These are phyloP conservation scores for Lasioglossum villosulum DNA, from an alignment of 2,888 invertebrate genomes.

Conservation along the genomic window DNA sequence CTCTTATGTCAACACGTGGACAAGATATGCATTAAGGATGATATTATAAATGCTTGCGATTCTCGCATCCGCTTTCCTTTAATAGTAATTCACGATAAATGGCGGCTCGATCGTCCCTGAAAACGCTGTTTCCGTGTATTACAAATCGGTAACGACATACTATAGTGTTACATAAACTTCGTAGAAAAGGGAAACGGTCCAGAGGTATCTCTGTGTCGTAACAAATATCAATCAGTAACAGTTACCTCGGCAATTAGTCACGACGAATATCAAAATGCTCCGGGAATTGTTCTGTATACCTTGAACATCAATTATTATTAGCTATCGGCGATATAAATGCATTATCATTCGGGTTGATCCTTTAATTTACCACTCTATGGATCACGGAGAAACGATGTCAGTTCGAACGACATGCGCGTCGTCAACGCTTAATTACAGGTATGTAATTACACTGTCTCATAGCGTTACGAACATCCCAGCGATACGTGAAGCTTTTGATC, in stretches of 20 bases:
- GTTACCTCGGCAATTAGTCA: conserved; percentile 22
- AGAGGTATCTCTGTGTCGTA: conserved; percentile 22
- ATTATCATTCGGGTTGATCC: not conserved
- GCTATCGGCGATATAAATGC: conserved; percentile 23
- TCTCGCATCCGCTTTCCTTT: conserved; percentile 13
- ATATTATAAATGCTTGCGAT: not conserved
- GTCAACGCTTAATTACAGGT: not conserved
- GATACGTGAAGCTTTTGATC: conserved; percentile 36
- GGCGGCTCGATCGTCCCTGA: not conserved
- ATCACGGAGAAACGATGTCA: conserved; percentile 7
- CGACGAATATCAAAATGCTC: conserved; percentile 26
- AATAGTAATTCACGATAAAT: conserved; percentile 8
- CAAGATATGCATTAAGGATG: conserved; percentile 22
- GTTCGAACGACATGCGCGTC: not conserved
- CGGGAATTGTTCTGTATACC: not conserved
- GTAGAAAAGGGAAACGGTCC: conserved; percentile 19
- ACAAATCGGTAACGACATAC: conserved; percentile 22
- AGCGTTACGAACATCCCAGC: conserved; percentile 7
- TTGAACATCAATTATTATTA: conserved; percentile 40
- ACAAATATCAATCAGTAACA: conserved; percentile 7
- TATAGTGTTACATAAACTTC: conserved; percentile 14
- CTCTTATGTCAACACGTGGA: conserved; percentile 19
- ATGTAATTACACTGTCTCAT: not conserved
- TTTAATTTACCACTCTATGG: conserved; percentile 56
- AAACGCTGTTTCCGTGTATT: conserved; percentile 15